These are phyloP conservation scores for Pitta sordida DNA, from an alignment of 2,113 vertebrate genomes.

Conservation along the genomic window DNA sequence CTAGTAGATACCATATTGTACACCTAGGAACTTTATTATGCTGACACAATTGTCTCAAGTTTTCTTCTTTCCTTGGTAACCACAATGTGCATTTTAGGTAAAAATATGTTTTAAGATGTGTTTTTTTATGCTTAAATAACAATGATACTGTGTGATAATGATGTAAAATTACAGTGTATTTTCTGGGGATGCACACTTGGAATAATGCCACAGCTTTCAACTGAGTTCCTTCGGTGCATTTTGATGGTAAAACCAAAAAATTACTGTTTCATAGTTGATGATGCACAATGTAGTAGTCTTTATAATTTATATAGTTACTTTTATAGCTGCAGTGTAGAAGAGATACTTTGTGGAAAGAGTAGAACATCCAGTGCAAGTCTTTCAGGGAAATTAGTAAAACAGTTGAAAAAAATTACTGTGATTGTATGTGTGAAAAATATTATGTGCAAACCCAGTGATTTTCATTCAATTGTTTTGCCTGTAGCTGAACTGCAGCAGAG, in stretches of 20 bases:
- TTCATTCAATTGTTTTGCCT: background rate
- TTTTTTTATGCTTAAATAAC: background rate
- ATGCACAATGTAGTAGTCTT: background rate
- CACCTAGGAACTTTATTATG: background rate
- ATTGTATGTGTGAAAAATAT: background rate
- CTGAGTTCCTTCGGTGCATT: background rate
- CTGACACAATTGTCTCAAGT: background rate
- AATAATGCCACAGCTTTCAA: background rate
- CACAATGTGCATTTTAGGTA: background rate
- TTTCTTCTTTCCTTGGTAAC: background rate
- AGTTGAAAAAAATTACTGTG: constrained; percentile 2
- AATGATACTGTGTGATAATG: background rate
- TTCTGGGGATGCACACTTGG: background rate
- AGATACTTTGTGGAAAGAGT: background rate
- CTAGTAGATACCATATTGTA: background rate
- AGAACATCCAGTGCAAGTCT: background rate
- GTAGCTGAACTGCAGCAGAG: background rate
- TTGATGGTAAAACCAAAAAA: background rate
- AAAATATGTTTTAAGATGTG: background rate
- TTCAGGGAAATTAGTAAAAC: background rate
- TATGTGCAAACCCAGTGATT: background rate
- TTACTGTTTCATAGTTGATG: background rate
- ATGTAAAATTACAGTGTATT: background rate
- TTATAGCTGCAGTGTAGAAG: background rate
- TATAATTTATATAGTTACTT: constrained; percentile 7